Base-by-base conservation (phyloP, 2,888 invertebrate genomes). In the Drosophila mimetica region DNA sequence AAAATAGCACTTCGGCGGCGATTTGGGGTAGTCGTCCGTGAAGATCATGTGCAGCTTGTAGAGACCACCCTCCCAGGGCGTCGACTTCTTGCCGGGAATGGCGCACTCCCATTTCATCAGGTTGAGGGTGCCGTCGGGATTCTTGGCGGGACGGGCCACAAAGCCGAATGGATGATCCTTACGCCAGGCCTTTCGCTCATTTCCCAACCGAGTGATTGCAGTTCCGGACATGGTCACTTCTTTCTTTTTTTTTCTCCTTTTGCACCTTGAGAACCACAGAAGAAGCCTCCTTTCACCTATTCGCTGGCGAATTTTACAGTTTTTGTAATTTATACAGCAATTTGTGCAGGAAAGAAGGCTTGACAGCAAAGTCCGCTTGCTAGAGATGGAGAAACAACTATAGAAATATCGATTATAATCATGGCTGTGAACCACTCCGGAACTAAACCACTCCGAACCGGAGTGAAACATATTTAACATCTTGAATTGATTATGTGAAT, bases 101-200 rank as follows among this genome's bases (percentile, higher is more conserved):
- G 97, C 98, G 92, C 99, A 99, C 92, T 99, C 99, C 99, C 99
- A 99, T 89, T 97, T 97, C 97, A 99, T 98, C 41, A 99, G 93
- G 93, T 99, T 99, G 63, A 99, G 92, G 18, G 98, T 96, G 37
- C 98, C 98, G 93, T 99, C 99, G 16, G 96, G 94, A 92, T 98
- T 98, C 93, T 98, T 98, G 70, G 96, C 96, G 13, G 99, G 99
- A 57, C 97, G 94, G 22, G 99, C 99, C 9, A 99, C 98, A 92
- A 99, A 99, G 34, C 98, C 97, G 93, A 98, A 99, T 67, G 99
- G 99, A 93, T 99, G 99, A 92, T 99, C 99, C 93, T 98, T 99
- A 76, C 99, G 94, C 99, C 99, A 99, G 79, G 98, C 97, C 93
- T 99, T 99, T 86, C 99, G 94, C 93, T 99, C 99, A 93, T 99